Base-by-base conservation (phyloP, 2,797 vertebrate species). In the Coreius guichenoti region DNA sequence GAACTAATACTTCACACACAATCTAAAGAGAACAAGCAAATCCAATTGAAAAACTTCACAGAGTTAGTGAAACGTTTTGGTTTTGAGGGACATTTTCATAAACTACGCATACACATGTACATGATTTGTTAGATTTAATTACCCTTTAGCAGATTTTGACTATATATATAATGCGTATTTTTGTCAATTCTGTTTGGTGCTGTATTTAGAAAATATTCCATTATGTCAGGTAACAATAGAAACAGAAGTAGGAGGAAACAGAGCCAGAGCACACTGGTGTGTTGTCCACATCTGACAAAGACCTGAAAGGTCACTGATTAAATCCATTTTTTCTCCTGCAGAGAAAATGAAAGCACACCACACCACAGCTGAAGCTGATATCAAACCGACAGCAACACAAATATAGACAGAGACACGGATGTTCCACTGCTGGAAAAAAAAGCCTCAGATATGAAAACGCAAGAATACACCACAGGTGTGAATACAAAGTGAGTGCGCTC, bases 231-330 rank as follows among this genome's bases (percentile, higher is more conserved):
- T 67, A 54, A 83, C 72, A 16, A 11, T 54, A 68, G 56, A 83
- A 83, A 83, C 82, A 2, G 80, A 31, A 9, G 2, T 3, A 23
- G 3, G 39, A 63, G 69, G n/a, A 45, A 63, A 47, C n/a, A 7
- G 51, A 82, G 5, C 2, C 54, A 11, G 54, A 72, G 26, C 3
- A 43, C 39, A 63, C 26, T 75, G 58, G 54, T 3, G 14, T 31
- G 58, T 33, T 43, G 39, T 43, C 43, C 65, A 78, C 72, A 76
- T 76, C 81, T 83, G 81, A 36, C 45, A 76, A 67, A 83, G 14
- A 39, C 45, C 77, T 86, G 84, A 84, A 86, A 88, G 72, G 78
- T 70, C 73, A 86, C 21, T 31, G 56, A 75, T 68, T 80, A 81
- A 81, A 77, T 72, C 43, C 70, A 77, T 36, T 26, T 19, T 33